A percentile compares a stretch with the other conserved stretches of the same genome.
Evolutionary conservation across 2,888 invertebrate genomes (phyloP).

Genomic region (Troides oblongomaculatus): DNA sequence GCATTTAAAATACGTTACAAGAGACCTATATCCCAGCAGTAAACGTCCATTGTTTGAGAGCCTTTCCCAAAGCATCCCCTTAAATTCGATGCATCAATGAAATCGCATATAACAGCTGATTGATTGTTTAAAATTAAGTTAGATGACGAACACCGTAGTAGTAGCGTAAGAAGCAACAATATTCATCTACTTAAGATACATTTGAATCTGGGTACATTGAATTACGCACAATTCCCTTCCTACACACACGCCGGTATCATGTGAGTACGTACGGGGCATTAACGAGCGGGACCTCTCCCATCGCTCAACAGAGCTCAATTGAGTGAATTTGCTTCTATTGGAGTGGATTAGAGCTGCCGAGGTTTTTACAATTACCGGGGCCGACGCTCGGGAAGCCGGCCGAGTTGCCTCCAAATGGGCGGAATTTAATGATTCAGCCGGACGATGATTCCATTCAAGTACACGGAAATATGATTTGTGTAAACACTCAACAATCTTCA

Average conservation of each 20-base stretch:
- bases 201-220: slow-evolving; percentile 18
- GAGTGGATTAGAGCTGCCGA: slow-evolving; percentile 57
- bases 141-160: neutral
- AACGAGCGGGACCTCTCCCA: slow-evolving; percentile 41
- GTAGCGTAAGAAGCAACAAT: slow-evolving; percentile 2
- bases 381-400: slow-evolving; percentile 37
- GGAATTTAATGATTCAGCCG: slow-evolving; percentile 13
- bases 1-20: too few species aligned
- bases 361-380: slow-evolving; percentile 46
- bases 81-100: too few species aligned
- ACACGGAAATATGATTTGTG: neutral
- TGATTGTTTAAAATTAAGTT: too few species aligned
- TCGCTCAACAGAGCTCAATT: slow-evolving; percentile 61
- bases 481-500: neutral
- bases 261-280: slow-evolving; percentile 57
- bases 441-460: neutral
- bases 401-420: slow-evolving; percentile 37
- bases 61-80: too few species aligned
- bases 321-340: slow-evolving; percentile 72
- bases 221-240: slow-evolving; percentile 27
- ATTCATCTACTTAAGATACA: slow-evolving; percentile 12
- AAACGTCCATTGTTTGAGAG: too few species aligned
- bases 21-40: too few species aligned
- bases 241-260: slow-evolving; percentile 40
- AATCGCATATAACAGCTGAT: too few species aligned